Evolutionary conservation across 2,797 vertebrate genomes (phyloP), one percentile per base, ranked within the genome.

Genomic region (Phoebastria nigripes): DNA sequence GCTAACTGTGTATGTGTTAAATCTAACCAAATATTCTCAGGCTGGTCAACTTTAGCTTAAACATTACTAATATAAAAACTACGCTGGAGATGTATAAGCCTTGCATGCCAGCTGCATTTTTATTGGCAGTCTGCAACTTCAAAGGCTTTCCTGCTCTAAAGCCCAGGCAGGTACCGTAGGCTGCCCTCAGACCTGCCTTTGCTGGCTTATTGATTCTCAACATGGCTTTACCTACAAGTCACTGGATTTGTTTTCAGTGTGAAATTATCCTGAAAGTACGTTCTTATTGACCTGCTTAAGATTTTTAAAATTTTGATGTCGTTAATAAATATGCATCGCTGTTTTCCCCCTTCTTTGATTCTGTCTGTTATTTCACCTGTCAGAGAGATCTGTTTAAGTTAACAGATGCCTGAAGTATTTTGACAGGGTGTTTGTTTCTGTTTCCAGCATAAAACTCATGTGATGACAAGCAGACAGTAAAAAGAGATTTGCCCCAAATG

Each of bases 111-210:
- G 98, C 97, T 98, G 98, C 91, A 44, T 97, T 98, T 98, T 98
- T 98, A 98, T 98, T 98, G 98, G 94, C 97, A 35, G 56, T 97
- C 98, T 98, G 98, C 95, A 97, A 96, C 98, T 98, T 98, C 98
- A 98, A 98, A 98, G 98, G 63, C 37, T 97, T 98, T 97, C 93
- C 95, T 94, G 90, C 97, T 96, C 97, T 95, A 97, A 97, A 98
- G 89, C 92, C 74, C 77, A 79, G 71, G 91, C 95, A 97, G 97
- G 97, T 98, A 98, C 77, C 2, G 7, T 42, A 87, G 93, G 89
- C 86, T 52, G 91, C 94, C 94, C 82, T 95, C 82, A 24, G 17
- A 92, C 88, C 95, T 59, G 89, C 95, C 89, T 97, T 90, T 84
- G 90, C 91, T 93, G 93, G 55, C 93, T 98, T 98, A 97, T 97